These are phyloP conservation scores for Pycnonotus jocosus DNA, from an alignment of 2,113 vertebrate species.

Conservation along the genomic window DNA sequence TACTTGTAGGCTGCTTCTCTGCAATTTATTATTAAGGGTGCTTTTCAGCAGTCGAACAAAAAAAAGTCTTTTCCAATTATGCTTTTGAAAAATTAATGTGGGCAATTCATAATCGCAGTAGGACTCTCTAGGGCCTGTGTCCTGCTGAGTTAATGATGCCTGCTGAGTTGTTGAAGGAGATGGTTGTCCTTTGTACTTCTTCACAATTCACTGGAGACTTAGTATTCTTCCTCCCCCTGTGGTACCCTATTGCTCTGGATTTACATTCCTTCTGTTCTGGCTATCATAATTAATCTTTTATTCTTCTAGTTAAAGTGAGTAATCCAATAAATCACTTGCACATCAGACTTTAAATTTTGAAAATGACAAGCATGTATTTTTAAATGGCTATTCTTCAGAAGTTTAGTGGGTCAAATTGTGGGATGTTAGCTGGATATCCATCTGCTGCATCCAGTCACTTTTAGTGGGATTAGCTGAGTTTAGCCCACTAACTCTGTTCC, in stretches of 20 bases:
- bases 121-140: neutral
- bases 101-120: neutral
- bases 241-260: neutral
- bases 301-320: neutral
- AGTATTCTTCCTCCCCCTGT: neutral
- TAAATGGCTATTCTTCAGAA: neutral
- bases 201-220: neutral
- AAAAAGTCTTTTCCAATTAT: neutral
- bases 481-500: neutral
- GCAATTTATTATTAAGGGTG: neutral
- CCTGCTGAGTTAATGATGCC: conserved; percentile 36
- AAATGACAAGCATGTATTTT: neutral
- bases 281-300: conserved; percentile 17
- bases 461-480: neutral
- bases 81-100: conserved; percentile 29
- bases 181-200: conserved; percentile 28
- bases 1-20: neutral
- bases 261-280: neutral
- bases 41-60: neutral
- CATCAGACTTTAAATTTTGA: neutral
- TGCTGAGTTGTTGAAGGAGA: neutral
- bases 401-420: neutral
- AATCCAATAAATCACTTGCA: neutral
- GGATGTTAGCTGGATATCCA: neutral
- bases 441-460: neutral